phyloP scores from a whole-genome alignment of 1,140 invertebrate genomes.

The Panulirus ornatus region DNA sequence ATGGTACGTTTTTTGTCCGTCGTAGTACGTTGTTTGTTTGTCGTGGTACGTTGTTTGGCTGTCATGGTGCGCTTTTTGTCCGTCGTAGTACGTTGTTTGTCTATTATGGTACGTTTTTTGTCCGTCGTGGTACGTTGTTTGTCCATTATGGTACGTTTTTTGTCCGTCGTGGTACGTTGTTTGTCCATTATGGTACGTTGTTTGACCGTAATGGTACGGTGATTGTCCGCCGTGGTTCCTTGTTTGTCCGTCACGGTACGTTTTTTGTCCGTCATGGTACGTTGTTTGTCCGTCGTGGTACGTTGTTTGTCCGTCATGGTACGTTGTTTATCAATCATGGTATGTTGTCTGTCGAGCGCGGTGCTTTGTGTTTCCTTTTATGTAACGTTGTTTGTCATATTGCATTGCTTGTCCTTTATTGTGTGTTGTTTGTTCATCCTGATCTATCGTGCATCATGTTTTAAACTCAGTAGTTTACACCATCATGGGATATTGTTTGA shows the following conservation, averaged over 20 bases:
- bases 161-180: no score
- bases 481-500: no score
- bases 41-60: no score
- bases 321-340: not conserved
- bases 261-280: not conserved
- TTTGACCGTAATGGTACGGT: not conserved
- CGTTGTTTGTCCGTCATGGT: not conserved
- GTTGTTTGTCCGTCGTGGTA: not conserved
- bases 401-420: no score
- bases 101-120: no score
- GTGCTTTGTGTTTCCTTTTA: not conserved
- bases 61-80: not conserved
- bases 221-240: constrained; percentile 1
- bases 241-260: not conserved
- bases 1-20: not conserved
- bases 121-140: not conserved
- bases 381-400: not conserved
- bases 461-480: no score
- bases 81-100: no score
- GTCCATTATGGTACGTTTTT: no score
- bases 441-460: no score
- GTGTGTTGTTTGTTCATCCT: no score
- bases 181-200: not conserved
- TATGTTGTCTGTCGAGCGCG: not conserved
- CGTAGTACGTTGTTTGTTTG: no score